Conservation (phyloP, 2,113 vertebrate genomes). For the Acinonyx jubatus region DNA sequence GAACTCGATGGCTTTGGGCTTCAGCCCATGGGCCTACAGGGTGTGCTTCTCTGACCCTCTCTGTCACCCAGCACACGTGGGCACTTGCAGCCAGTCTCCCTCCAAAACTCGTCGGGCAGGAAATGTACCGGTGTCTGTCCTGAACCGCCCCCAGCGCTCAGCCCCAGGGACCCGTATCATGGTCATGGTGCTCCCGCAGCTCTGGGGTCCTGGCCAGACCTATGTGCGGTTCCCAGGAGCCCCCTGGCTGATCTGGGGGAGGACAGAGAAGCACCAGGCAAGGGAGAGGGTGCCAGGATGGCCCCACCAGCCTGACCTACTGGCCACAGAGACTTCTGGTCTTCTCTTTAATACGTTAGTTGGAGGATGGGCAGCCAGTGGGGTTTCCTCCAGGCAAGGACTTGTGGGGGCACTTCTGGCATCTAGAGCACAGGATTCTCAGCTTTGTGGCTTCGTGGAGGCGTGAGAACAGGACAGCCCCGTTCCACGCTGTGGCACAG, state of each 20-base stretch:
- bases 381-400: not conserved
- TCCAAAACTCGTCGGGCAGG: not conserved
- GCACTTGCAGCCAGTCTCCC: not conserved
- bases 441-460: not conserved
- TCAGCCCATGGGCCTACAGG: not conserved
- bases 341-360: not conserved
- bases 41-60: not conserved
- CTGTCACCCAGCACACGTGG: not conserved
- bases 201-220: fast-evolving
- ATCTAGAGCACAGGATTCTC: not conserved
- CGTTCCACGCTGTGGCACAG: fast-evolving
- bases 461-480: fast-evolving
- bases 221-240: too few relatives aligned
- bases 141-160: not conserved
- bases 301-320: fast-evolving
- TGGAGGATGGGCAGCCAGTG: too few relatives aligned
- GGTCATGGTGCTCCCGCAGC: not conserved
- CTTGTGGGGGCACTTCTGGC: not conserved
- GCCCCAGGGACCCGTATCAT: too few relatives aligned
- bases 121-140: not conserved
- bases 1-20: fast-evolving
- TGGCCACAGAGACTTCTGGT: not conserved
- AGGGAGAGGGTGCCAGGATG: fast-evolving
- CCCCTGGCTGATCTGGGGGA: too few relatives aligned
- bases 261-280: not conserved